Evolutionary conservation across 1,140 invertebrate species (phyloP), one percentile per base, ranked within the genome.

Genomic region (Cephus cinctus): DNA sequence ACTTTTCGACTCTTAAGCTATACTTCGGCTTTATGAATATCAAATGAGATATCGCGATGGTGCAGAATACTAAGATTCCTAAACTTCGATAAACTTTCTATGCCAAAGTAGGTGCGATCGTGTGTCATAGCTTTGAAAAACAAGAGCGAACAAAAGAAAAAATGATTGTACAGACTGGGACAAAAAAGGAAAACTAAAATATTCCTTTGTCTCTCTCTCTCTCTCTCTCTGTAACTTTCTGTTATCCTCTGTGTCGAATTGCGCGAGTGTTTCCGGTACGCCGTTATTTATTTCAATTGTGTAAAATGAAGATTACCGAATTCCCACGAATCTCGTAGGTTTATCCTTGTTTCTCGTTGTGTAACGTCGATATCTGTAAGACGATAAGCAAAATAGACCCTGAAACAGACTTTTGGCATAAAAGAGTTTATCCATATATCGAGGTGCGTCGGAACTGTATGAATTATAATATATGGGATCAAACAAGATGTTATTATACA

Each of bases 331-430:
- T 30, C 2, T 30, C 27, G 3, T 30, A 11, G 27, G 14, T 30
- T 30, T 9, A 2, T 12, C 27, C 11, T 11, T 30, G 27, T 30
- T 30, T 30, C 27, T 30, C 27, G 27, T 12, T 12, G 27, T 0
- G 9, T 30, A 12, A 30, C 12, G 27, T 30, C 12, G 11, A 11
- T 12, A 12, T 30, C n/a, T n/a, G n/a, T n/a, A n/a, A n/a, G n/a
- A n/a, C n/a, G n/a, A n/a, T n/a, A n/a, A n/a, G n/a, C n/a, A n/a
- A n/a, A n/a, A n/a, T n/a, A n/a, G n/a, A n/a, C n/a, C n/a, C n/a
- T n/a, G n/a, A n/a, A n/a, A n/a, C n/a, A n/a, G 60, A 52, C 68
- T 70, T 71, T 74, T 75, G 69, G 62, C 65, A 73, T 73, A 61
- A 63, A 61, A 65, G 69, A 62, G 58, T 63, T 57, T 36, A 63